Base-by-base conservation (phyloP, 2,888 invertebrate species). In the Ceratothoa steindachneri region DNA sequence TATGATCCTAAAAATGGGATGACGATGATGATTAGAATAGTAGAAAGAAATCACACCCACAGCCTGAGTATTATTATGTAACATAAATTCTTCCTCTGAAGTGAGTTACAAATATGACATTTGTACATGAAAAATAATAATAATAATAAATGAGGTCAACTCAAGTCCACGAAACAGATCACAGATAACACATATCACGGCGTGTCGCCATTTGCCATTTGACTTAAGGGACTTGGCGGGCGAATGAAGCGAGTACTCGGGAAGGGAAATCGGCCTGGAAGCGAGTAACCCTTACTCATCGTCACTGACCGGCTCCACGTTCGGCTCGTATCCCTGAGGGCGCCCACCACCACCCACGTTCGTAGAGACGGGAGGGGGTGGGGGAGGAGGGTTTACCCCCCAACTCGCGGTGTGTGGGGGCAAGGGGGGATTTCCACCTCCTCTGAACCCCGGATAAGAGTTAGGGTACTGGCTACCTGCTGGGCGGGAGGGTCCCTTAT, bases 161-260 rank as follows among this genome's bases (percentile, higher is more conserved):
- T 73, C 71, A 72, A 76, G 76, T 76, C 76, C 76, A 76, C 76
- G 69, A 74, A 77, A 77, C 77, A 77, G 77, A 77, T 77, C 77
- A 77, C 77, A 77, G 77, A 77, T 77, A 77, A 77, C 77, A 77
- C 73, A 71, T 77, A 77, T 77, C 77, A 77, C 77, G 77, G 77
- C 77, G 60, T 60, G 19, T 60, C 24, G 60, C 60, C 60, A 60
- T 60, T 60, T 60, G 60, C 60, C 60, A 60, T 60, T 60, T 60
- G 60, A 60, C 60, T 60, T 60, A 60, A 60, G 24, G 41, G 60
- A 60, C 60, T 60, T 24, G n/a, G 3, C 60, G 60, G 60, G 60
- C 60, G 24, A 60, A 60, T 60, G 3, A 60, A 60, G 41, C 15
- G 41, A 41, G 15, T n/a, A n/a, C n/a, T n/a, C n/a, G n/a, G n/a